Evolutionary conservation across 2,113 vertebrate genomes (phyloP).

Genomic region (Channa maculata): DNA sequence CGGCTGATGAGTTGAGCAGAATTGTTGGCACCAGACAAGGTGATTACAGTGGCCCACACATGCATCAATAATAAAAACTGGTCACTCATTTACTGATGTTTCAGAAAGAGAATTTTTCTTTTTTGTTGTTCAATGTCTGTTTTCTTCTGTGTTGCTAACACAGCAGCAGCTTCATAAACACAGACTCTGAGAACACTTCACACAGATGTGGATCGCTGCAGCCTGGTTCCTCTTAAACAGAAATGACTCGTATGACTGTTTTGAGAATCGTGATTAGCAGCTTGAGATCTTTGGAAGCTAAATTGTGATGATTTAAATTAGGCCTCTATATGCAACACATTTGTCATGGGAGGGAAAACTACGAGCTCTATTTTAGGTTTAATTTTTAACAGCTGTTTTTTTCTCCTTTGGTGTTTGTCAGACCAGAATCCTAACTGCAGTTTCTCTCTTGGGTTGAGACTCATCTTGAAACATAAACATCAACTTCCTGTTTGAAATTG

Average conservation of each 20-base stretch:
- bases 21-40: slow-evolving; percentile 2
- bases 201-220: slow-evolving; percentile 11
- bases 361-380: slow-evolving; percentile 14
- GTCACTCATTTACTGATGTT: not conserved
- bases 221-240: slow-evolving; percentile 21
- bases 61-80: slow-evolving; percentile 10
- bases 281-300: slow-evolving; percentile 5
- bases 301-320: slow-evolving; percentile 12
- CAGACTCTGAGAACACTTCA: slow-evolving; percentile 4
- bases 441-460: slow-evolving; percentile 29
- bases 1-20: slow-evolving; percentile 59
- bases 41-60: not conserved
- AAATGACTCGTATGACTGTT: not conserved
- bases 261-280: not conserved
- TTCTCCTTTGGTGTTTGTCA: slow-evolving; percentile 36
- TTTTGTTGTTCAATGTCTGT: not conserved
- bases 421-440: slow-evolving; percentile 27
- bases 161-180: slow-evolving; percentile 8
- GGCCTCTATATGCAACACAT: slow-evolving; percentile 1
- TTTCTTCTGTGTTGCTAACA: slow-evolving; percentile 6
- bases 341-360: slow-evolving; percentile 4
- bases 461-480: slow-evolving; percentile 68
- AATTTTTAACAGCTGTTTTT: slow-evolving; percentile 45
- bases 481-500: slow-evolving; percentile 64
- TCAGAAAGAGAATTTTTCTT: not conserved